phyloP scores from a whole-genome alignment of 2,797 vertebrate genomes.

The Phoxinus dragarum region DNA sequence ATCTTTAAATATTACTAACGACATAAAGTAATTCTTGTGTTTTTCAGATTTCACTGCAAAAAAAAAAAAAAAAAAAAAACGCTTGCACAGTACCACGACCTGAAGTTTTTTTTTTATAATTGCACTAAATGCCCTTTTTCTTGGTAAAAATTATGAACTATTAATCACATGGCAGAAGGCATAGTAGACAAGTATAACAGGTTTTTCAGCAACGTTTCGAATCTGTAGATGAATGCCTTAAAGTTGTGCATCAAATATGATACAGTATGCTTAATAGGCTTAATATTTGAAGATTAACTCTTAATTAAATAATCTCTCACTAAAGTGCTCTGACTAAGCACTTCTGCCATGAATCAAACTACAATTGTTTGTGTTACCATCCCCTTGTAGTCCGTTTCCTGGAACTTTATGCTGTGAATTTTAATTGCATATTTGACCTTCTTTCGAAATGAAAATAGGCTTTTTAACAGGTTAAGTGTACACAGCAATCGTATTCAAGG shows the following conservation, averaged over 20 bases:
- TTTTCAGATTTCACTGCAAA: no score
- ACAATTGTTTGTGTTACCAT: not conserved
- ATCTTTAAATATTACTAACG: no score
- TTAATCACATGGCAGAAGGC: no score
- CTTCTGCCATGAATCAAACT: not conserved
- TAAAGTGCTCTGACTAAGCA: not conserved
- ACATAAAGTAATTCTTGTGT: no score
- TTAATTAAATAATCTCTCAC: not conserved
- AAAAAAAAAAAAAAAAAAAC: no score
- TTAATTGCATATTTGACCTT: not conserved
- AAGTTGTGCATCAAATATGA: not conserved
- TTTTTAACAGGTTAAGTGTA: conserved; percentile 3
- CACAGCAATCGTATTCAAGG: not conserved
- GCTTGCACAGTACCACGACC: no score
- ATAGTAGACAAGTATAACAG: no score
- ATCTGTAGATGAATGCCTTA: not conserved
- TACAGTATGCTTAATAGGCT: not conserved
- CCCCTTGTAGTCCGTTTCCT: not conserved
- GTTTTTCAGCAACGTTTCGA: no score
- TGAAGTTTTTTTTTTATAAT: no score
- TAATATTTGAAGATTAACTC: not conserved
- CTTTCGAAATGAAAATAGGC: not conserved
- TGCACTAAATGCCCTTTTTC: no score
- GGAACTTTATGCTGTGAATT: not conserved
- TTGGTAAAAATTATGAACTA: no score